Percentiles rank a stretch among this genome's conserved stretches.
Conservation (phyloP, 2,797 vertebrate genomes). For the Megaceryle alcyon region DNA sequence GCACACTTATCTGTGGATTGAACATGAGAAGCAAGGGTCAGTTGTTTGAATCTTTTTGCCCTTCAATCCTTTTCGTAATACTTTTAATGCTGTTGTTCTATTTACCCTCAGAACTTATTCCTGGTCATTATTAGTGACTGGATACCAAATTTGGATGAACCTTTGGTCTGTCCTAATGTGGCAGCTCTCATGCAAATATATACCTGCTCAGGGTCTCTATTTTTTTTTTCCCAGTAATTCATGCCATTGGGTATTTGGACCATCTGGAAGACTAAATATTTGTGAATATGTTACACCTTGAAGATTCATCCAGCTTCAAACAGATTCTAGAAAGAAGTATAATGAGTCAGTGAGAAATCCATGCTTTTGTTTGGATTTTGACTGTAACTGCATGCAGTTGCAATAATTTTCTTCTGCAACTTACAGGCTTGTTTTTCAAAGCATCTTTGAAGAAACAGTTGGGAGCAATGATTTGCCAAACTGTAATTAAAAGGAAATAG, state of each 20-base stretch:
- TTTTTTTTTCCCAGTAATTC: neutral
- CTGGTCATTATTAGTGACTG: neutral
- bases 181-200: neutral
- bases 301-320: neutral
- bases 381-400: neutral
- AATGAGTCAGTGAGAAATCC: neutral
- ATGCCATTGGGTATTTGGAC: neutral
- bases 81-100: neutral
- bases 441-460: conserved; percentile 46
- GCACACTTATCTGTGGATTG: neutral
- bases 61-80: neutral
- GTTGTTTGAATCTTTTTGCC: neutral
- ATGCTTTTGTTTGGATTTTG: neutral
- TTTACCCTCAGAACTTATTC: neutral
- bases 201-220: neutral
- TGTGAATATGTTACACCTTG: neutral
- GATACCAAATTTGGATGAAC: neutral
- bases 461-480: conserved; percentile 60
- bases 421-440: conserved; percentile 40
- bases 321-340: neutral
- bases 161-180: neutral
- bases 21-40: neutral
- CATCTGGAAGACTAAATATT: neutral
- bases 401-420: conserved; percentile 17
- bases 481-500: conserved; percentile 65